A percentile compares a stretch with the other conserved stretches of the same genome.
These are phyloP conservation scores for Lasiommata megera DNA, from an alignment of 2,888 invertebrate species.

Conservation along the genomic window DNA sequence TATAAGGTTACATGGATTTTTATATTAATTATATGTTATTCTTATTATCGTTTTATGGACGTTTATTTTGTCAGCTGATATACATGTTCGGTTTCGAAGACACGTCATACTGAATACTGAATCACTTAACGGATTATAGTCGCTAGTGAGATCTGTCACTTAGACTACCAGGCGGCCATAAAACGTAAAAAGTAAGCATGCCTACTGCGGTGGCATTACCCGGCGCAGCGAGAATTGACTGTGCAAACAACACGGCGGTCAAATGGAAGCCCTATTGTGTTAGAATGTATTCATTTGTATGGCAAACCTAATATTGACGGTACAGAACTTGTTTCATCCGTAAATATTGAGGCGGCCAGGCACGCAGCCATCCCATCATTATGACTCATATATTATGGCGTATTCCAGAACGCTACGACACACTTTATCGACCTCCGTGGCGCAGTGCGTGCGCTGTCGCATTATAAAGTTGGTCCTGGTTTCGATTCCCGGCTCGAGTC, in stretches of 20 bases:
- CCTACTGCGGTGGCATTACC: conserved; percentile 65
- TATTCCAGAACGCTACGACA: conserved; percentile 3
- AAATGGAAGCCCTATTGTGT: conserved; percentile 76
- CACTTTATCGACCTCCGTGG: no score
- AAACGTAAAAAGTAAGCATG: conserved; percentile 45
- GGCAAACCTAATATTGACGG: conserved; percentile 74
- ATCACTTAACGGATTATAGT: background rate
- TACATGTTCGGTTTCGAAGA: no score
- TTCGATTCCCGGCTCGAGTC: no score
- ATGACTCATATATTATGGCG: conserved; percentile 43
- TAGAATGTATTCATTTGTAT: conserved; percentile 80
- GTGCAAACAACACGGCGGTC: conserved; percentile 70
- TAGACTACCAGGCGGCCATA: conserved; percentile 42
- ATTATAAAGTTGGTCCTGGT: background rate
- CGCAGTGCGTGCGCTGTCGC: background rate
- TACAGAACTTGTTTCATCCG: conserved; percentile 69
- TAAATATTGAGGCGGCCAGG: conserved; percentile 50
- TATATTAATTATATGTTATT: no score
- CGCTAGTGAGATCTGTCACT: background rate
- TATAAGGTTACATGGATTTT: no score
- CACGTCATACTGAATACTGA: no score
- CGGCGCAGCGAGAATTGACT: conserved; percentile 69
- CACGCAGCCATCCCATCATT: conserved; percentile 51
- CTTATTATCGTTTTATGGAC: no score
- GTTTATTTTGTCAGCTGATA: no score